These are phyloP conservation scores for Herpetotheres cachinnans DNA, from an alignment of 2,113 vertebrate species.

Conservation along the genomic window DNA sequence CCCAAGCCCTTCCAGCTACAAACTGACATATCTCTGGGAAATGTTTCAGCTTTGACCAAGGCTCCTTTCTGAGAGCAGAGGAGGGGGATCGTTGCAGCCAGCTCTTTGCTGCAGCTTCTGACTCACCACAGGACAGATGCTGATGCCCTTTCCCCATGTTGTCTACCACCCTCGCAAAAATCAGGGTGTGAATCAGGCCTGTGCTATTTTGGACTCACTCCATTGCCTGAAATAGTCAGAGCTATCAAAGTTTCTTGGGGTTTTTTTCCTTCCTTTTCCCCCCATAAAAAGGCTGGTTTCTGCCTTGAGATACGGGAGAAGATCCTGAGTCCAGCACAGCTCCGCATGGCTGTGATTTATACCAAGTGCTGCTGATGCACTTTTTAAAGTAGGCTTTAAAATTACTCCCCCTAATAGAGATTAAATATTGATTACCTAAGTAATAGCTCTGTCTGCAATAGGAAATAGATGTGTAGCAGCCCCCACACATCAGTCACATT, in stretches of 20 bases:
- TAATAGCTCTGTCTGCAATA: slow-evolving; percentile 29
- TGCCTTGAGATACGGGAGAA: background rate
- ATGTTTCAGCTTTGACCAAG: background rate
- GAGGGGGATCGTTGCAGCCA: background rate
- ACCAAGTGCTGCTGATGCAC: background rate
- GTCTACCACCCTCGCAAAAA: background rate
- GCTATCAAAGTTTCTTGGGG: background rate
- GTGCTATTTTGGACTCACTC: background rate
- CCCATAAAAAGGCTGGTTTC: background rate
- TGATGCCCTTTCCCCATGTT: background rate
- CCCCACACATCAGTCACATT: background rate
- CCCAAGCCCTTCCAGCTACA: background rate
- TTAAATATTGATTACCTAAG: slow-evolving; percentile 62
- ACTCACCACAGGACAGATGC: background rate
- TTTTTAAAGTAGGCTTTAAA: slow-evolving; percentile 39
- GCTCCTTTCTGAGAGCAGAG: background rate
- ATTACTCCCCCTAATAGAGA: slow-evolving; percentile 28
- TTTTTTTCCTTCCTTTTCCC: background rate
- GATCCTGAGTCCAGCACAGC: background rate
- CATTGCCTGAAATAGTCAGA: background rate
- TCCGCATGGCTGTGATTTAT: background rate
- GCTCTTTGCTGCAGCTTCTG: background rate
- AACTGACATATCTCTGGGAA: background rate
- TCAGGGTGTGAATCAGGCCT: background rate
- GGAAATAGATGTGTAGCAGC: slow-evolving; percentile 25